phyloP scores from a whole-genome alignment of 2,797 vertebrate genomes.

The Borostomias antarcticus region DNA sequence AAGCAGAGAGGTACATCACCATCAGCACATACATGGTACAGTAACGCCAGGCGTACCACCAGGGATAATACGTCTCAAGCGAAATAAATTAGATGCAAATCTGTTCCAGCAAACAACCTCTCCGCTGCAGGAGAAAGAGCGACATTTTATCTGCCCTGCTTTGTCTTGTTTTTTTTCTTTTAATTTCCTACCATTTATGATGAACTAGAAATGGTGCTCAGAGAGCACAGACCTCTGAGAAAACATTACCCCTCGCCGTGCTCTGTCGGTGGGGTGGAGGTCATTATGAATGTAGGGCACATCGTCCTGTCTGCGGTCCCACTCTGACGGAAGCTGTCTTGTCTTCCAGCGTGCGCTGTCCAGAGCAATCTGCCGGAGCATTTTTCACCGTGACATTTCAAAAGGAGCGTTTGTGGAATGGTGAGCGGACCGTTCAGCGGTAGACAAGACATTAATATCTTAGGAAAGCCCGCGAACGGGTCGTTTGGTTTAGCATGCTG shows the following conservation, averaged over 20 bases:
- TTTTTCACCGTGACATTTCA: background rate
- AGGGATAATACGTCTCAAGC: background rate
- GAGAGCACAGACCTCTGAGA: too few species aligned
- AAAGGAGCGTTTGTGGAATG: background rate
- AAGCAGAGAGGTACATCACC: background rate
- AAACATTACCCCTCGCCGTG: too few species aligned
- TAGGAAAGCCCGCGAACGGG: background rate
- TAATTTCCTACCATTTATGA: background rate
- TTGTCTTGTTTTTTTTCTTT: background rate
- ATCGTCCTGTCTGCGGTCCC: background rate
- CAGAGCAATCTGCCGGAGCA: background rate
- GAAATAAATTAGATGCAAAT: slow-evolving; percentile 2
- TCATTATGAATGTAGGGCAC: background rate
- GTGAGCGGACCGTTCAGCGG: background rate
- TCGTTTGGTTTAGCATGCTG: background rate
- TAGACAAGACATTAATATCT: background rate
- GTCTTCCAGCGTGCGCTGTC: background rate
- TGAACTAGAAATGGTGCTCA: background rate
- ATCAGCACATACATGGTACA: background rate
- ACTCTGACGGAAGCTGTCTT: background rate
- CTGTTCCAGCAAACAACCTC: background rate
- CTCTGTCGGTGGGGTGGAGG: too few species aligned
- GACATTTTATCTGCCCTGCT: background rate
- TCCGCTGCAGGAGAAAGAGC: background rate
- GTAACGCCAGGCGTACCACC: too few species aligned